phyloP scores from a whole-genome alignment of 2,113 vertebrate genomes.

The Piaya cayana region DNA sequence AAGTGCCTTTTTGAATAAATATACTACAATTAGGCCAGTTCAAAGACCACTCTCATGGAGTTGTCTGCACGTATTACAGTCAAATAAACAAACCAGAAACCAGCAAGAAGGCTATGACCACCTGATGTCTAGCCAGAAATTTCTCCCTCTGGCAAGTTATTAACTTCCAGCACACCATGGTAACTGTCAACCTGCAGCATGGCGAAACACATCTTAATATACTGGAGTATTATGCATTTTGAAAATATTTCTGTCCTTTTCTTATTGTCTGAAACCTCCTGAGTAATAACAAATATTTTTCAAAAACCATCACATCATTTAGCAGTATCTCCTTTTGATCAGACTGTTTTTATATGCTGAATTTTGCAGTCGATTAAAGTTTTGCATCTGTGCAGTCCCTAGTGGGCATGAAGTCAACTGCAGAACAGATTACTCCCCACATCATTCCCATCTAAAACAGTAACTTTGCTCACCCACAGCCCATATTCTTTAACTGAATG shows the following conservation, averaged over 20 bases:
- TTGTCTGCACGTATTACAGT: neutral
- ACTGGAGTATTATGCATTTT: neutral
- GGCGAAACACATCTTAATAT: neutral
- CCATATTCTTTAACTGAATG: rapidly evolving
- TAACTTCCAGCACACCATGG: neutral
- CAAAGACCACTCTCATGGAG: neutral
- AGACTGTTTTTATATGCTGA: neutral
- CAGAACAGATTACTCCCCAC: neutral
- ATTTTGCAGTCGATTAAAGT: neutral
- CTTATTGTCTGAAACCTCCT: neutral
- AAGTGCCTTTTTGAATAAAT: slow-evolving; percentile 23
- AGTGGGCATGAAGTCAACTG: neutral
- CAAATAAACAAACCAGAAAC: slow-evolving; percentile 1
- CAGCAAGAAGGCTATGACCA: neutral
- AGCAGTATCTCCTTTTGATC: neutral
- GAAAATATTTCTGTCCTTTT: neutral
- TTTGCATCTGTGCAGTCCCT: neutral
- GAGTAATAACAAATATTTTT: neutral
- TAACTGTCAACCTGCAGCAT: neutral
- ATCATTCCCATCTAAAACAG: rapidly evolving
- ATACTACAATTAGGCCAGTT: slow-evolving; percentile 33
- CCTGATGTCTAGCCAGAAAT: slow-evolving; percentile 10
- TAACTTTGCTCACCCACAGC: neutral
- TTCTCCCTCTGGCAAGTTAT: neutral
- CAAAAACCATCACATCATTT: neutral